phyloP scores from a whole-genome alignment of 1,140 invertebrate species.

The Whitmania pigra region DNA sequence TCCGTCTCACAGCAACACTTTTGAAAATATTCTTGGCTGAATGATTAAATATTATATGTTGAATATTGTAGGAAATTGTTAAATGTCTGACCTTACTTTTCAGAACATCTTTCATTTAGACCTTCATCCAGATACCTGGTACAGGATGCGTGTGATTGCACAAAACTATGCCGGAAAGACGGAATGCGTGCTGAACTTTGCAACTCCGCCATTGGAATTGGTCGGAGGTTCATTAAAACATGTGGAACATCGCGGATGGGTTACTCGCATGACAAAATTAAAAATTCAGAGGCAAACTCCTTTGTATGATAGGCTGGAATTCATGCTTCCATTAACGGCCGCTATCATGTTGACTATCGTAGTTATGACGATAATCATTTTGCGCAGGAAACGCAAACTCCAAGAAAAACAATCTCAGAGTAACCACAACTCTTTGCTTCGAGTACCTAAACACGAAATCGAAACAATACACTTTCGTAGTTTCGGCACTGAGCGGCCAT shows the following conservation, averaged over 20 bases:
- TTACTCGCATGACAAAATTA: neutral
- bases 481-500: too few relatives aligned
- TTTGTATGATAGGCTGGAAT: neutral
- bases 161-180: constrained; percentile 82
- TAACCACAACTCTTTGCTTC: too few relatives aligned
- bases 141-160: constrained; percentile 69
- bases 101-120: constrained; percentile 58
- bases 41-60: too few relatives aligned
- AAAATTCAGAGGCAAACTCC: neutral
- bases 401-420: too few relatives aligned
- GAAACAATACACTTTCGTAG: too few relatives aligned
- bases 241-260: neutral
- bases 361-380: too few relatives aligned
- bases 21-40: too few relatives aligned
- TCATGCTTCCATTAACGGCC: neutral
- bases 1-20: too few relatives aligned
- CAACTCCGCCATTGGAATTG: constrained; percentile 47
- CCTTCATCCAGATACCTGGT: constrained; percentile 67
- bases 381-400: too few relatives aligned
- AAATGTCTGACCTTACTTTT: constrained; percentile 4
- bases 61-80: too few relatives aligned
- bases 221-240: neutral
- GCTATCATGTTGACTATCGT: too few relatives aligned
- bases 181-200: constrained; percentile 74
- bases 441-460: too few relatives aligned